phyloP scores from a whole-genome alignment of 1,140 invertebrate species.

The Platyscapa corneri region DNA sequence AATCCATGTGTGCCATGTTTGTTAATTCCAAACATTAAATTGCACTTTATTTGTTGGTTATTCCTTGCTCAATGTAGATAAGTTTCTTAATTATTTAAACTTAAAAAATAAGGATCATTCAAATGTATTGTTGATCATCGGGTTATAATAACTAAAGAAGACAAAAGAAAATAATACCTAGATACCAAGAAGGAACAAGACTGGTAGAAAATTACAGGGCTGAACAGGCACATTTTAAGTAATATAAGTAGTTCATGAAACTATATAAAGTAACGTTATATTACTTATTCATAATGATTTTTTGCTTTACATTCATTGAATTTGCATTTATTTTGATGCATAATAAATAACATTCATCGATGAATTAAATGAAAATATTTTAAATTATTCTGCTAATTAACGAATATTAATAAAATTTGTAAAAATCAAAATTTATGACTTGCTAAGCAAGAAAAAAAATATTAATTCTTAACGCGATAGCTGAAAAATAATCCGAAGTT shows the following conservation, averaged over 20 bases:
- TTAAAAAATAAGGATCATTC: constrained; percentile 46
- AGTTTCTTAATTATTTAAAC: constrained; percentile 41
- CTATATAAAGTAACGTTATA: constrained; percentile 1
- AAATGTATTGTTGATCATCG: constrained; percentile 63
- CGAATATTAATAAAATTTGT: background rate
- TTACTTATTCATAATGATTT: background rate
- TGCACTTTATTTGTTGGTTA: constrained; percentile 43
- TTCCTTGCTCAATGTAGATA: constrained; percentile 52
- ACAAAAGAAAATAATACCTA: constrained; percentile 57
- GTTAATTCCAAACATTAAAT: constrained; percentile 30
- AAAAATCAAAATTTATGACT: constrained; percentile 32
- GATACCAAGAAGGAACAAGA: constrained; percentile 67
- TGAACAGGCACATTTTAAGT: constrained; percentile 58
- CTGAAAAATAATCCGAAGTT: background rate
- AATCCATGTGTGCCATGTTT: constrained; percentile 63
- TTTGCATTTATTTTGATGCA: background rate
- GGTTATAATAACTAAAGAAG: constrained; percentile 60
- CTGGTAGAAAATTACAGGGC: constrained; percentile 64
- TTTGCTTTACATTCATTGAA: background rate
- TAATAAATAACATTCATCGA: constrained; percentile 2
- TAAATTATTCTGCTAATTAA: background rate
- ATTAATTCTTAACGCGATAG: background rate
- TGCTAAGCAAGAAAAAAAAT: background rate
- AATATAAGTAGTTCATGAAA: constrained; percentile 53
- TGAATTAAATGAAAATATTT: background rate